Base-by-base conservation (phyloP, 2,888 invertebrate species). In the Kryphioiulus occultus region DNA sequence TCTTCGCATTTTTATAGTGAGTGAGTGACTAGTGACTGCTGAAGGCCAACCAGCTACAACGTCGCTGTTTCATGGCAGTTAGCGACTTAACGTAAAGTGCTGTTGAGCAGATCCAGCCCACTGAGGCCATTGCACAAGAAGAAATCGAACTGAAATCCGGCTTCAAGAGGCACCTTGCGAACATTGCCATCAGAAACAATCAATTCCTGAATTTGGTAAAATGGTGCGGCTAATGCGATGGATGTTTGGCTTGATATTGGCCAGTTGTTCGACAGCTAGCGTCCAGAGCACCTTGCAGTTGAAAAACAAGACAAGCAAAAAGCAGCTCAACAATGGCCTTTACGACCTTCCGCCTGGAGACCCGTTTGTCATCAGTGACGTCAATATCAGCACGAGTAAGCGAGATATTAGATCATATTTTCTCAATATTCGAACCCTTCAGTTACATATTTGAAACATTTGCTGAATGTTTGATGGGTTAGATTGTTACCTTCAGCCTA, bases 231-330 rank as follows among this genome's bases (percentile, higher is more conserved):
- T 86, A 17, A 86, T 86, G 86, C 19, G 53, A 44, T 86, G 86
- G 86, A 86, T 86, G 86, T n/a, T 86, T 32, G 86, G 47, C 32
- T n/a, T 86, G 44, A 22, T 86, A 47, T 86, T 86, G 19, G 26
- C 86, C 39, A 47, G 86, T 15, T 86, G 86, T 86, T 86, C 86
- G 19, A 47, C 86, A 10, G 44, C 47, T 2, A n/a, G 84, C 26
- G 84, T 42, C 42, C 84, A 84, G 17, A 84, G 42, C 42, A 39
- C 84, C 19, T 35, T 84, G 42, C 84, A 35, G 42, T n/a, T 35
- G 42, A 84, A 32, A 15, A 84, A 84, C 35, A 35, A 42, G 84
- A 35, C 35, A 19, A 84, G 42, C 39, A 84, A 35, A 15, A 39
- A 35, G 35, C 39, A 84, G 42, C 39, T 26, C 19, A 84, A 35